phyloP scores from a whole-genome alignment of 53 echinoderm and acorn worm genomes.

The Henricia sp. region DNA sequence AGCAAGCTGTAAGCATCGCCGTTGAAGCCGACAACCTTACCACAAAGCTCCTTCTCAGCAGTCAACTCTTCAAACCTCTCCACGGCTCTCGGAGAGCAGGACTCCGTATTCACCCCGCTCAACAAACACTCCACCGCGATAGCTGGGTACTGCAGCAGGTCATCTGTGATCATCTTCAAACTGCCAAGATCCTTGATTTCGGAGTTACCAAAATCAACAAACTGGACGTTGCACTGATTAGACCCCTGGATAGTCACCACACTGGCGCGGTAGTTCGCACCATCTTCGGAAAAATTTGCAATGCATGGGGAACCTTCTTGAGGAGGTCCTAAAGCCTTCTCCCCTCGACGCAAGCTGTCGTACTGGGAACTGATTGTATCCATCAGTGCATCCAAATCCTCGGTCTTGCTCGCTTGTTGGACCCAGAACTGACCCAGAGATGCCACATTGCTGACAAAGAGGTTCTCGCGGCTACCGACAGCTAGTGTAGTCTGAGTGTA shows the following conservation, averaged over 20 bases:
- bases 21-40: constrained; percentile 71
- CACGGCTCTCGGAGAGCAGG: constrained; percentile 61
- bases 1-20: constrained; percentile 71
- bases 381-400: constrained; percentile 83
- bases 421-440: constrained; percentile 90
- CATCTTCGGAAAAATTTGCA: constrained; percentile 86
- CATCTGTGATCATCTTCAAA: constrained; percentile 58
- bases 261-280: constrained; percentile 72
- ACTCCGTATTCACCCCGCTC: constrained; percentile 74
- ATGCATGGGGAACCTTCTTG: constrained; percentile 72
- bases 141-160: constrained; percentile 78
- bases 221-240: constrained; percentile 75
- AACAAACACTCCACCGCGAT: constrained; percentile 81
- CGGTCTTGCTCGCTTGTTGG: constrained; percentile 71
- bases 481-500: constrained; percentile 60
- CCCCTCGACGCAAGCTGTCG: constrained; percentile 50
- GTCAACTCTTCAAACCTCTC: constrained; percentile 84
- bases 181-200: constrained; percentile 65
- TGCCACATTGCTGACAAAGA: constrained; percentile 73
- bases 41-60: constrained; percentile 76
- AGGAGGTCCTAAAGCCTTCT: constrained; percentile 26
- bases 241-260: constrained; percentile 65
- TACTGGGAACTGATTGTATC: constrained; percentile 71
- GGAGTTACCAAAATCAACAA: constrained; percentile 95
- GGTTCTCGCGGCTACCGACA: constrained; percentile 72